These are phyloP conservation scores for Dasypolia templi DNA, from an alignment of 2,888 invertebrate species.

Conservation along the genomic window DNA sequence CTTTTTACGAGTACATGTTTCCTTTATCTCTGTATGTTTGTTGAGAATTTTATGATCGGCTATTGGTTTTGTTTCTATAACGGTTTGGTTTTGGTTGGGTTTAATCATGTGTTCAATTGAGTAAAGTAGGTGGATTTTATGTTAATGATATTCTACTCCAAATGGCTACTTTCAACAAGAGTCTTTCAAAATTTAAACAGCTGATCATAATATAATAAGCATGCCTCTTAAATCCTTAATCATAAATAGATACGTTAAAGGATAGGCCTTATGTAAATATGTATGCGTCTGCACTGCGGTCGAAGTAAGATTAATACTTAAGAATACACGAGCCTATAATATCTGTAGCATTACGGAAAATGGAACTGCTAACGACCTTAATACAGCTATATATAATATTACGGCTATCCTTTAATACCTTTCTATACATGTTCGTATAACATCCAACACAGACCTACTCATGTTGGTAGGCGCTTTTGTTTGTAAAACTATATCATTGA, in stretches of 20 bases:
- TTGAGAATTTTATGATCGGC: constrained; percentile 50
- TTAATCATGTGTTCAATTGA: constrained; percentile 10
- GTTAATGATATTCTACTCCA: not conserved
- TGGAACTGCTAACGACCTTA: constrained; percentile 38
- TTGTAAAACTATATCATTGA: constrained; percentile 25
- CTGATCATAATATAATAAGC: not conserved
- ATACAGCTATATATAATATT: constrained; percentile 32
- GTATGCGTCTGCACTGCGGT: not conserved
- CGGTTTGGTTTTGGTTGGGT: constrained; percentile 18
- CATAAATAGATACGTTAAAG: not conserved
- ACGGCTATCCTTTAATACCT: constrained; percentile 29
- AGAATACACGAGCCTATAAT: constrained; percentile 23
- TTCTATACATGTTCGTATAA: not conserved
- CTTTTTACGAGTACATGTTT: constrained; percentile 42
- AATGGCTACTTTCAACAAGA: not conserved
- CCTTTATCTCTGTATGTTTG: constrained; percentile 54
- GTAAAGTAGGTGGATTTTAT: not conserved
- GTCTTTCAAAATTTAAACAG: not conserved
- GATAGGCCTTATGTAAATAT: not conserved
- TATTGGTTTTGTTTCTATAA: constrained; percentile 49
- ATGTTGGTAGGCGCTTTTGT: not conserved
- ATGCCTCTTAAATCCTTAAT: not conserved
- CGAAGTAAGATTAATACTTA: constrained; percentile 13
- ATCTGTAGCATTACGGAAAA: constrained; percentile 28
- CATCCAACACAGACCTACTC: not conserved